Base-by-base conservation (phyloP, 2,113 vertebrate genomes). In the Microcebus ravelobensis region DNA sequence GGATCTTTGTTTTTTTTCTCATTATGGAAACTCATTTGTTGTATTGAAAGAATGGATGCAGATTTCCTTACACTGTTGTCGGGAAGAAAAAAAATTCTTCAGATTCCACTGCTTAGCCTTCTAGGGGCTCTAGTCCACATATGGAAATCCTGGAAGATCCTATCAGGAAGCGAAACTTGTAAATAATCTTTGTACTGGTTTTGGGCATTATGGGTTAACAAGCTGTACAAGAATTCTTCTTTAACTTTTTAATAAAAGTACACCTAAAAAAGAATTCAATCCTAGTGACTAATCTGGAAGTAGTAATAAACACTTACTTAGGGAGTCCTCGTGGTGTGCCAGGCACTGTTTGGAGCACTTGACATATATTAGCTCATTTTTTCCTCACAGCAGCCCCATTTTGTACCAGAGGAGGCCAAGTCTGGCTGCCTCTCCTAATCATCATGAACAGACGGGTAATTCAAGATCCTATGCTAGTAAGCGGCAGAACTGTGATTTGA, bases 81-180 rank as follows among this genome's bases (percentile, higher is more conserved):
- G 55, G 29, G 27, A 81, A 74, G 63, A 92, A 95, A 67, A 45
- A 95, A 90, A 92, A 95, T 95, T 94, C 93, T 92, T 92, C 45
- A 57, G 0, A 97, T 95, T 91, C 91, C 76, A 85, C 59, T 50
- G 36, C 61, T 81, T 55, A 45, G 79, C 77, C 84, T 94, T 97
- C 80, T 20, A 87, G 52, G 80, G 94, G 76, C 79, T 94, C 4
- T 48, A 71, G 76, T 77, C n/a, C 67, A 88, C 34, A 86, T 70
- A 88, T 92, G 59, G 76, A 96, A 90, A 93, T 94, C 90, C 87
- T 91, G 68, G 92, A 93, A 89, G 80, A 92, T 82, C 21, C 88
- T 96, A 8, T 70, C 45, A 83, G 94, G 95, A 96, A 94, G 70
- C 73, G 48, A 97, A 90, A 87, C 27, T 85, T 90, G 42, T 52